Conservation (phyloP, 2,113 vertebrate species). For the Irena cyanogastra region DNA sequence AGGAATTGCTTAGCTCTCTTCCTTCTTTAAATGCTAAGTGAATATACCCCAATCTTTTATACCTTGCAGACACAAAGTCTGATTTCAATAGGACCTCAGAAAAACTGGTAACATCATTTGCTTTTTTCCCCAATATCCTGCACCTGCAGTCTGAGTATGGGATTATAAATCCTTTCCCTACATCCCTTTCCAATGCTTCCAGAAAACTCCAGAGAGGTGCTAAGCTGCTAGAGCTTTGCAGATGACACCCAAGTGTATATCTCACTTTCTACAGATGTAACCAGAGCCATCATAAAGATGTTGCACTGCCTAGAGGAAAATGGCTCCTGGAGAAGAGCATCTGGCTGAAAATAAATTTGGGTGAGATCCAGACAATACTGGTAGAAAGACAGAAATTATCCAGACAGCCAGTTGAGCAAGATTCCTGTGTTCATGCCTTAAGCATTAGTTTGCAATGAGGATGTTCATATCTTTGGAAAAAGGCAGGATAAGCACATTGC, state of each 20-base stretch:
- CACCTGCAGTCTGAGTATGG: neutral
- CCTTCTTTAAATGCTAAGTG: neutral
- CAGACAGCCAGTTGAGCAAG: neutral
- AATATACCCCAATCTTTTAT: neutral
- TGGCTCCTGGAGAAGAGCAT: conserved; percentile 38
- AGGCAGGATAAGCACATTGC: neutral
- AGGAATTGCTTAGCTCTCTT: neutral
- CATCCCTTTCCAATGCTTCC: neutral
- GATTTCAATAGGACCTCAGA: neutral
- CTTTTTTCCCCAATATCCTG: neutral
- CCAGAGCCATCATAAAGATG: conserved; percentile 11
- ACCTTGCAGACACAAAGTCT: neutral
- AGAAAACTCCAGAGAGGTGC: neutral
- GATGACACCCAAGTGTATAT: conserved; percentile 33
- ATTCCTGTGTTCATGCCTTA: neutral
- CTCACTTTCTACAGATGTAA: conserved; percentile 37
- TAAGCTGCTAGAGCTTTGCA: conserved; percentile 2
- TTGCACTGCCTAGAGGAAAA: conserved; percentile 21
- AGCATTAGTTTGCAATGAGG: neutral
- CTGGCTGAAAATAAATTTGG: conserved; percentile 29
- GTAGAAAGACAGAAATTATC: conserved; percentile 24
- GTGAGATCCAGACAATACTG: neutral
- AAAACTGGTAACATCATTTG: neutral
- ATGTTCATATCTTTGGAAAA: neutral
- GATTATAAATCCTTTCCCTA: neutral